Evolutionary conservation across 2,113 vertebrate species (phyloP).

Genomic region (Callionymus lyra): DNA sequence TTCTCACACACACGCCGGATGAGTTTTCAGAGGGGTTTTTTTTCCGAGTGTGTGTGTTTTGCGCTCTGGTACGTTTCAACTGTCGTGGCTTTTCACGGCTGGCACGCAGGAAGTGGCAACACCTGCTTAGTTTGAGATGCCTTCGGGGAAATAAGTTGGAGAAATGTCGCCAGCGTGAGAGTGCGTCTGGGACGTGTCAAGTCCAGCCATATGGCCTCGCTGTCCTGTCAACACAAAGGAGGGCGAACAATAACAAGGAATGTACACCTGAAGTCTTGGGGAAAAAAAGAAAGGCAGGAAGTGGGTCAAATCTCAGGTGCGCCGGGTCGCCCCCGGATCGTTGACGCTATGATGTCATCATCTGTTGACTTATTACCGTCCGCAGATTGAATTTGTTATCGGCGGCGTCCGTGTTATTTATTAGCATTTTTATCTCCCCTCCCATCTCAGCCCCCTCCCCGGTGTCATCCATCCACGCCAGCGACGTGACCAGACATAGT

Average conservation of each 20-base stretch:
- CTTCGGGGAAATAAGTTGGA: slow-evolving; percentile 53
- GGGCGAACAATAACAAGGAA: slow-evolving; percentile 8
- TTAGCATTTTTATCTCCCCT: slow-evolving; percentile 4
- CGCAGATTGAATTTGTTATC: no score
- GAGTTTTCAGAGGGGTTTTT: slow-evolving; percentile 25
- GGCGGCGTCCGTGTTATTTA: background rate
- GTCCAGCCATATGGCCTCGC: slow-evolving; percentile 49
- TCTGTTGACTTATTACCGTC: background rate
- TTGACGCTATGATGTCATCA: slow-evolving; percentile 6
- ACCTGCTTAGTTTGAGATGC: slow-evolving; percentile 49
- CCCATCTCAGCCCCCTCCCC: slow-evolving; percentile 80
- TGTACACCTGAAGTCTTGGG: slow-evolving; percentile 14
- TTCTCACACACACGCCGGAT: slow-evolving; percentile 36
- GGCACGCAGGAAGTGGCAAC: slow-evolving; percentile 40
- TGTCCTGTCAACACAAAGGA: slow-evolving; percentile 34
- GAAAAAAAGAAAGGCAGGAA: slow-evolving; percentile 21
- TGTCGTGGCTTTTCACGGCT: slow-evolving; percentile 36
- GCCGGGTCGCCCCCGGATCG: slow-evolving; percentile 21
- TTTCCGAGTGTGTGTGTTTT: background rate
- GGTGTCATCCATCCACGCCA: slow-evolving; percentile 85
- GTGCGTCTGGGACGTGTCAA: slow-evolving; percentile 45
- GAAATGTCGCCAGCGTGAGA: slow-evolving; percentile 29
- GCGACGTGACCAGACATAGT: slow-evolving; percentile 88
- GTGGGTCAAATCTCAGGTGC: slow-evolving; percentile 35
- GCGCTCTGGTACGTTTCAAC: slow-evolving; percentile 32